phyloP scores from a whole-genome alignment of 2,113 vertebrate genomes.

The Ammodytes marinus region DNA sequence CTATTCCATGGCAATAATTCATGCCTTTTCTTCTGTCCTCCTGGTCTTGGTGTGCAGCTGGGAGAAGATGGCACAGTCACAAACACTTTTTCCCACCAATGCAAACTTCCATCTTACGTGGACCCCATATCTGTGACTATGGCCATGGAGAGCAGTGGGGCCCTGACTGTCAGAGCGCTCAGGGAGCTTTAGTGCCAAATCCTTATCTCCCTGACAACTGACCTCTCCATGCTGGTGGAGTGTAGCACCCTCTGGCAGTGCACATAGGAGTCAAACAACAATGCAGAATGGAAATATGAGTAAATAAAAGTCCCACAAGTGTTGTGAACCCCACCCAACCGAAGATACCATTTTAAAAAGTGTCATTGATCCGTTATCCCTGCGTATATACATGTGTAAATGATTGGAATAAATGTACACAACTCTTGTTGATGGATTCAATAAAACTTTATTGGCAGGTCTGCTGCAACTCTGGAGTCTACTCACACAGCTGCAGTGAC shows the following conservation, averaged over 20 bases:
- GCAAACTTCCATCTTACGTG: conserved; percentile 92
- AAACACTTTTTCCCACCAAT: conserved; percentile 92
- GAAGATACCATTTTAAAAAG: background rate
- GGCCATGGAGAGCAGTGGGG: conserved; percentile 82
- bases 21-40: background rate
- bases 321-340: background rate
- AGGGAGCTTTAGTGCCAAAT: conserved; percentile 43
- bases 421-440: background rate
- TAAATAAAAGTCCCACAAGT: background rate
- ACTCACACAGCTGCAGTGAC: background rate
- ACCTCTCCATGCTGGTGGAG: background rate
- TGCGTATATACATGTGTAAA: background rate
- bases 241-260: conserved; percentile 39
- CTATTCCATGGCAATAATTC: background rate
- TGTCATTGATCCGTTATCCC: too few relatives aligned
- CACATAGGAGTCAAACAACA: accelerated
- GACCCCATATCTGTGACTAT: conserved; percentile 90
- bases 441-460: background rate
- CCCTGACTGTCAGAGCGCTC: conserved; percentile 89
- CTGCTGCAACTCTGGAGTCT: background rate
- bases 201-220: background rate
- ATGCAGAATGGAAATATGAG: background rate
- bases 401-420: background rate
- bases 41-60: conserved; percentile 75
- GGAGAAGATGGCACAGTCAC: conserved; percentile 87